A percentile compares a stretch with the other conserved stretches of the same genome.
Conservation (phyloP, 1,140 invertebrate species). For the Drosophila repleta region DNA sequence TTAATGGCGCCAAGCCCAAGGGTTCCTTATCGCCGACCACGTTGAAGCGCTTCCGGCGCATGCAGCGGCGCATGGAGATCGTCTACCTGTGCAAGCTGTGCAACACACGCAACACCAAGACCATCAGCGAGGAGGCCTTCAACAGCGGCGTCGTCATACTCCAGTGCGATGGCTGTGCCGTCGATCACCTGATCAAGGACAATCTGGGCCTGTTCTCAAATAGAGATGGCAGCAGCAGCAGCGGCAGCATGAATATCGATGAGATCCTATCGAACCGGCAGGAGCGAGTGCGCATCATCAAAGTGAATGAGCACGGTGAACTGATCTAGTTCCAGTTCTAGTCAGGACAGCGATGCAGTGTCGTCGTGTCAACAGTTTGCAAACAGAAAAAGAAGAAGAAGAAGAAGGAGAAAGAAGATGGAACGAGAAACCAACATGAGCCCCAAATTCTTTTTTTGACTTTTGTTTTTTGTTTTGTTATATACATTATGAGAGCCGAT, state of each 20-base stretch:
- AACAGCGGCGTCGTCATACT: constrained; percentile 94
- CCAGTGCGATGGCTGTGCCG: constrained; percentile 92
- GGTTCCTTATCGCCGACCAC: constrained; percentile 74
- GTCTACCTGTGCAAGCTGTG: constrained; percentile 95
- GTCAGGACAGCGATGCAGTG: constrained; percentile 51
- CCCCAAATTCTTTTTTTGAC: constrained; percentile 23
- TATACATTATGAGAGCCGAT: constrained; percentile 31
- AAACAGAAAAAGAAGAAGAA: not conserved
- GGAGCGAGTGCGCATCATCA: constrained; percentile 85
- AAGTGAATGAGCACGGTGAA: constrained; percentile 80
- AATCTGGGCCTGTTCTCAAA: constrained; percentile 94
- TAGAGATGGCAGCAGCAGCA: constrained; percentile 85
- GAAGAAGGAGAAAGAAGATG: not conserved
- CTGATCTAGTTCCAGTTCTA: constrained; percentile 66
- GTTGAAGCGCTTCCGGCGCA: constrained; percentile 68
- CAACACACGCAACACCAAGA: constrained; percentile 88
- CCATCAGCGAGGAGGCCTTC: constrained; percentile 93
- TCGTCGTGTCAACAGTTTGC: constrained; percentile 21
- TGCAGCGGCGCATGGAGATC: constrained; percentile 88
- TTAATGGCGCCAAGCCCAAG: constrained; percentile 10
- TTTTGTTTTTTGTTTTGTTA: constrained; percentile 32
- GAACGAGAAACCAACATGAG: constrained; percentile 3
- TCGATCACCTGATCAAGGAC: constrained; percentile 96
- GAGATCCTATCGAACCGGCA: constrained; percentile 91
- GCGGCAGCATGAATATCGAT: constrained; percentile 90